These are phyloP conservation scores for Drosophila takahashii DNA, from an alignment of 1,140 invertebrate genomes.

Conservation along the genomic window DNA sequence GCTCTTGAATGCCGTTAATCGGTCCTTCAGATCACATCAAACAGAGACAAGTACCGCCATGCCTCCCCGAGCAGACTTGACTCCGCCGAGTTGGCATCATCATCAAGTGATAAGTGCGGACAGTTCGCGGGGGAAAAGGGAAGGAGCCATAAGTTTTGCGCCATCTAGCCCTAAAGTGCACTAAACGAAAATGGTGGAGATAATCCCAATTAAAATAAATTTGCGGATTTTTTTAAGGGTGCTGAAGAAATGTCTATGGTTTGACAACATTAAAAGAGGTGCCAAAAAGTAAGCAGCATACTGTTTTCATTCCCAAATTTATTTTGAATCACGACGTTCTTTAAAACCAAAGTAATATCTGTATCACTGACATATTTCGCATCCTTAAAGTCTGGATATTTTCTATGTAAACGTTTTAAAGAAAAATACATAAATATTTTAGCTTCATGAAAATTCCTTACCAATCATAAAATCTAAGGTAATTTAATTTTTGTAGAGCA, in stretches of 20 bases:
- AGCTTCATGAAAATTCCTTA: not conserved
- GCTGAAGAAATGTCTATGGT: too few species aligned
- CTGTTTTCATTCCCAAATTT: too few species aligned
- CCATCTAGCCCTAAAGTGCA: conserved; percentile 14
- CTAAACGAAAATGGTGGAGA: not conserved
- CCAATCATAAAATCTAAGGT: not conserved
- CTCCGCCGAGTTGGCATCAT: conserved; percentile 43
- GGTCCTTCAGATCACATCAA: conserved; percentile 81
- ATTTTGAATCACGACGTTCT: too few species aligned
- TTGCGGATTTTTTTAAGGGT: too few species aligned
- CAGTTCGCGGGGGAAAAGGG: conserved; percentile 8
- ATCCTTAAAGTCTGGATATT: too few species aligned
- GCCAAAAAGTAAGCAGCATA: too few species aligned
- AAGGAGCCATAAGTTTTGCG: conserved; percentile 7
- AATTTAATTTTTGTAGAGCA: not conserved
- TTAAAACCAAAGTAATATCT: too few species aligned
- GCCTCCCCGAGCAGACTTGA: conserved; percentile 10
- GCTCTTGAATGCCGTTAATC: conserved; percentile 76
- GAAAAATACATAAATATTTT: not conserved
- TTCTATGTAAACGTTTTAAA: too few species aligned
- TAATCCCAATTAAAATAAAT: not conserved
- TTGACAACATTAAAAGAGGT: not conserved
- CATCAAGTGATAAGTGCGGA: conserved; percentile 45
- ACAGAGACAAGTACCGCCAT: conserved; percentile 29
- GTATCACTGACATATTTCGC: too few species aligned